Evolutionary conservation across 2,888 invertebrate genomes (phyloP).

Genomic region (Camptogramma bilineatum): DNA sequence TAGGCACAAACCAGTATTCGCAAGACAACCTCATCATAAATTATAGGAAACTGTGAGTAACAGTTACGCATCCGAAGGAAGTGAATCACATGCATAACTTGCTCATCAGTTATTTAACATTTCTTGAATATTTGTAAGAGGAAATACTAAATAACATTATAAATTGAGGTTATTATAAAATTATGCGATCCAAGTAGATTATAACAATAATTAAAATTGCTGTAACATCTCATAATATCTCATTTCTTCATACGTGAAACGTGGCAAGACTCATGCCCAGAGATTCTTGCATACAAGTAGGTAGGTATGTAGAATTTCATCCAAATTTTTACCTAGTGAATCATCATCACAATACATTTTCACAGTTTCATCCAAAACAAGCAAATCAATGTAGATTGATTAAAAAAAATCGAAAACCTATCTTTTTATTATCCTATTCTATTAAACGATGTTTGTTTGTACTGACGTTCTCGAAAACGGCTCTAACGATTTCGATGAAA

Average conservation of each 20-base stretch:
- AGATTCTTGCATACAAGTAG: no score
- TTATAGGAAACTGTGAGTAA: conserved; percentile 62
- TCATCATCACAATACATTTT: no score
- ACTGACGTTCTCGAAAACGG: no score
- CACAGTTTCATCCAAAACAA: no score
- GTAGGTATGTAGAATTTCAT: no score
- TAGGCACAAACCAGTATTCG: neutral
- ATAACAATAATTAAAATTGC: neutral
- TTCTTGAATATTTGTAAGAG: conserved; percentile 16
- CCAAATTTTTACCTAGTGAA: no score
- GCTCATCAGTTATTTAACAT: conserved; percentile 36
- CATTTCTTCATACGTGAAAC: neutral
- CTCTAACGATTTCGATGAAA: no score
- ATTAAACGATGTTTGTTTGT: no score
- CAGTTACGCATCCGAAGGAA: conserved; percentile 63
- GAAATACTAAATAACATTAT: conserved; percentile 7
- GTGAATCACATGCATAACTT: conserved; percentile 53
- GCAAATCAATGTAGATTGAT: no score
- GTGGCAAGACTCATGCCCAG: neutral
- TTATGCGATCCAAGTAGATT: neutral
- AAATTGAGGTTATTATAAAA: conserved; percentile 2
- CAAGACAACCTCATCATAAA: conserved; percentile 39
- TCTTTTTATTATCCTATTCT: no score
- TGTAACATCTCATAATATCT: neutral
- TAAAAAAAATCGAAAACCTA: no score